Conservation (phyloP, 2,797 vertebrate genomes). For the Diglossa cyanea region DNA sequence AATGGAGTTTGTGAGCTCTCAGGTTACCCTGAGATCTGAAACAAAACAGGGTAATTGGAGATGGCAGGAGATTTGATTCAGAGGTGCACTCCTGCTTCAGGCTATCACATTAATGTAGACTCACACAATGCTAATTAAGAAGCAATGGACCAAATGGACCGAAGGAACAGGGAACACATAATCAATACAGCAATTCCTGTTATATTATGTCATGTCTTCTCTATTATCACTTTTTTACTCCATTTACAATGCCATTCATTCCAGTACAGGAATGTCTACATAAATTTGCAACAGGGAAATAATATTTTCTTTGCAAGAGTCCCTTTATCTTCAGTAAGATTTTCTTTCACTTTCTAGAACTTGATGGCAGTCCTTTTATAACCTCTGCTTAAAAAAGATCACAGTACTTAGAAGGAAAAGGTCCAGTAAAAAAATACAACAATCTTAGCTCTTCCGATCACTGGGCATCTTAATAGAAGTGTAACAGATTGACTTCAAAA, state of each 20-base stretch:
- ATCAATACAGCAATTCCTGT: background rate
- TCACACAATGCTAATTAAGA: background rate
- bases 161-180: background rate
- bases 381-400: background rate
- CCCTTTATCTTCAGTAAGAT: background rate
- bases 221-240: background rate
- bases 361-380: background rate
- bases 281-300: background rate
- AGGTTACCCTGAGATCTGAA: background rate
- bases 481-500: background rate
- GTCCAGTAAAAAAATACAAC: background rate
- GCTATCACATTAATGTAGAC: background rate
- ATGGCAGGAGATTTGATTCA: background rate
- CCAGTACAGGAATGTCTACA: background rate
- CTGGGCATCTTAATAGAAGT: background rate
- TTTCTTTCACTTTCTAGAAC: background rate
- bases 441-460: background rate
- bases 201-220: background rate
- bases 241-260: background rate
- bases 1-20: background rate
- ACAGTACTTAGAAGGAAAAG: background rate
- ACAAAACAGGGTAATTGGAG: background rate
- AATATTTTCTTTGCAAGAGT: background rate
- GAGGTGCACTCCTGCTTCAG: background rate
- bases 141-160: background rate